Conservation (phyloP, 2,113 vertebrate genomes). For the Menura novaehollandiae region DNA sequence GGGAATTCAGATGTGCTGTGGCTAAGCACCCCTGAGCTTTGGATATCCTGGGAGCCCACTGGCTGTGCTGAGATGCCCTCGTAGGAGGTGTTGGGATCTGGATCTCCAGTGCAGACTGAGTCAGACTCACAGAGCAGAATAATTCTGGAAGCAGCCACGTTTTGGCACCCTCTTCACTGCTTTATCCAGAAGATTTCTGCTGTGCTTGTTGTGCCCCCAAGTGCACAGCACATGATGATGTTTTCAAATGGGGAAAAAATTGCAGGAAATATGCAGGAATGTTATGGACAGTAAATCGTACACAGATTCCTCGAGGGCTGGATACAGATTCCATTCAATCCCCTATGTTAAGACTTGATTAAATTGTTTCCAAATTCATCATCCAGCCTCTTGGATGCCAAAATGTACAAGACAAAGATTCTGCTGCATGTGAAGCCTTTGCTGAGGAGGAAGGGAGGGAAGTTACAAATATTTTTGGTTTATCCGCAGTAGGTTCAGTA, state of each 20-base stretch:
- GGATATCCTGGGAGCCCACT: not conserved
- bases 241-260: not conserved
- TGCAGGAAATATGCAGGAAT: not conserved
- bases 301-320: not conserved
- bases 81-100: not conserved
- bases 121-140: not conserved
- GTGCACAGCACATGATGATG: not conserved
- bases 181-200: not conserved
- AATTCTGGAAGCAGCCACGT: not conserved
- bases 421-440: not conserved
- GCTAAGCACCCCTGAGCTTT: not conserved
- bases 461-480: not conserved
- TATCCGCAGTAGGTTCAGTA: not conserved
- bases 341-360: not conserved
- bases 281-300: not conserved
- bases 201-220: constrained; percentile 1
- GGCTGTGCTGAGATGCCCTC: not conserved
- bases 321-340: not conserved
- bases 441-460: not conserved
- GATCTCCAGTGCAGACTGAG: not conserved
- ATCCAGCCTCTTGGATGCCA: not conserved
- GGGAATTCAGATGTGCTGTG: not conserved
- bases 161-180: not conserved
- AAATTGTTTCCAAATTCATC: constrained; percentile 16
- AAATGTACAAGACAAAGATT: not conserved